phyloP scores from a whole-genome alignment of 2,113 vertebrate genomes.

The Chionis minor region DNA sequence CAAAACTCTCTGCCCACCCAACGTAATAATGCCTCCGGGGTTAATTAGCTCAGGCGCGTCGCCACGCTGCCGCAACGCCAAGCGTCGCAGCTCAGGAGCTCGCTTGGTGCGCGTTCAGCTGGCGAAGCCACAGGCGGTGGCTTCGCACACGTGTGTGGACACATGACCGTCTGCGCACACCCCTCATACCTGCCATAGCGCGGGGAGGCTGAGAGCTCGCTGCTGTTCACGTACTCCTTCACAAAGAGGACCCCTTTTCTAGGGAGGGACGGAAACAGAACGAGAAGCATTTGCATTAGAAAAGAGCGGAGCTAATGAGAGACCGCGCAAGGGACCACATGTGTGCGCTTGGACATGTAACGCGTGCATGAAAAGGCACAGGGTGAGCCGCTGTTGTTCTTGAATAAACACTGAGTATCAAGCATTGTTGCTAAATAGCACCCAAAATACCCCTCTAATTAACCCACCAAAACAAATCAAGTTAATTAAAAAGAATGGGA shows the following conservation, averaged over 20 bases:
- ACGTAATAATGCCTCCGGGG: not conserved
- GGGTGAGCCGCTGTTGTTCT: not conserved
- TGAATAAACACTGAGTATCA: not conserved
- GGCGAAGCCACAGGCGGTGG: not conserved
- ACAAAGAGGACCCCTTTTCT: conserved; percentile 82
- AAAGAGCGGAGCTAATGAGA: not conserved
- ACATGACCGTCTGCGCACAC: not conserved
- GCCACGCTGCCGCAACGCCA: not conserved
- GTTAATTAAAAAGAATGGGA: conserved; percentile 36
- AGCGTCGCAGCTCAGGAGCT: not conserved
- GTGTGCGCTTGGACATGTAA: not conserved
- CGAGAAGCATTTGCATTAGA: conserved; percentile 1
- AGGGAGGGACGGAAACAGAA: not conserved
- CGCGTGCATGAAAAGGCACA: not conserved
- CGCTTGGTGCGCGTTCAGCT: not conserved
- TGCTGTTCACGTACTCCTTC: conserved; percentile 83
- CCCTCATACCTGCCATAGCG: conserved; percentile 56
- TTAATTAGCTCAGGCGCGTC: not conserved
- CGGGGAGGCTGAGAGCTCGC: conserved; percentile 55
- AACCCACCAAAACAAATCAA: conserved; percentile 18
- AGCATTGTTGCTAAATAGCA: not conserved
- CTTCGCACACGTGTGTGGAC: not conserved
- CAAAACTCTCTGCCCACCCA: not conserved
- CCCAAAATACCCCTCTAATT: not conserved
- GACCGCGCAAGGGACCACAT: not conserved